Base-by-base conservation (phyloP, 2,888 invertebrate species). In the Gerris lacustris region DNA sequence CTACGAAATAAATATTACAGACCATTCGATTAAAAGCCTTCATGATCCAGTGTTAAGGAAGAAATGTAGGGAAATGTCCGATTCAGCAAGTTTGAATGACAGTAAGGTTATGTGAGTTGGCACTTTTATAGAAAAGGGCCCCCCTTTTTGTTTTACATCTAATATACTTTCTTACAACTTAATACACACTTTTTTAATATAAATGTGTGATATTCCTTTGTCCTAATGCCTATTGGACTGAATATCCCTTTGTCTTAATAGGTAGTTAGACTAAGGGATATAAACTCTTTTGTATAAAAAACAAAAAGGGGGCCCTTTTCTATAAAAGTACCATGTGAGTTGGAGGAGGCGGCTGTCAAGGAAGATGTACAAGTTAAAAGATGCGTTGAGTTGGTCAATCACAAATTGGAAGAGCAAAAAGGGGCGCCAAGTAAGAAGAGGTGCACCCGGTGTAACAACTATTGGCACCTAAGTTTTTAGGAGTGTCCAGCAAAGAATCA, bases 361-460 rank as follows among this genome's bases (percentile, higher is more conserved):
- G 47, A 47, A 47, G 47, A 47, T 7, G 6, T 47, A 11, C 47
- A 47, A 11, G 47, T 11, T 6, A 47, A 11, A 7, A 47, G 47
- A 11, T 11, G 11, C 6, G 11, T 47, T 47, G 47, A 47, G 7
- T 7, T 11, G 7, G 11, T 47, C 6, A 47, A 47, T 11, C 6
- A 47, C 7, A 47, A 47, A 47, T 7, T 47, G 11, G 11, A 11
- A 47, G 47, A 47, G 6, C 47, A 6, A 6, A 47, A 11, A 47
- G 47, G 11, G 6, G 47, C n/a, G n/a, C n/a, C 6, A 47, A 47
- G 11, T 47, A 45, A 67, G 67, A 55, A 31, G 45, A 70, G 68
- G 66, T 63, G 66, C 44, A 44, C 44, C 11, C 67, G 67, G 31
- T 63, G 55, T 15, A 31, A 63, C 18, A 47, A 70, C 66, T 18